phyloP scores from a whole-genome alignment of 2,888 invertebrate species.

The Hirtodrosophila cameraria region DNA sequence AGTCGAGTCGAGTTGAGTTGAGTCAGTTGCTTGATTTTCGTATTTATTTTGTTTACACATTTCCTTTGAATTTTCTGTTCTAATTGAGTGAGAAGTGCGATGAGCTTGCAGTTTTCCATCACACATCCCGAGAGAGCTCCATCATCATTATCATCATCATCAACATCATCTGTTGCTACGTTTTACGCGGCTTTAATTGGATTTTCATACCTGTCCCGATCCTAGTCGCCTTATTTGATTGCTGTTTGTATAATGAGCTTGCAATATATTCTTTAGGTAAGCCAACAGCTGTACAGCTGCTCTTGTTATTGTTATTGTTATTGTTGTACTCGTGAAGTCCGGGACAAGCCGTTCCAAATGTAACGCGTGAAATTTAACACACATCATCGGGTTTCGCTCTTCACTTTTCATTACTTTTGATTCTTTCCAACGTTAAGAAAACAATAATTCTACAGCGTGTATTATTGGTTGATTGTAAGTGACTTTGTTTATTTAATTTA shows the following conservation, averaged over 20 bases:
- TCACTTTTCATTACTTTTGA: conserved; percentile 10
- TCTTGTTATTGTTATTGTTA: conserved; percentile 44
- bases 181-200: conserved; percentile 75
- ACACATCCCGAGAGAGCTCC: conserved; percentile 38
- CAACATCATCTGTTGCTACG: conserved; percentile 55
- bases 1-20: conserved; percentile 12
- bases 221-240: conserved; percentile 63
- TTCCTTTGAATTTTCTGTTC: conserved; percentile 79
- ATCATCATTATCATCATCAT: conserved; percentile 40
- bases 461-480: conserved; percentile 43
- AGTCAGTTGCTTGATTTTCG: conserved; percentile 51
- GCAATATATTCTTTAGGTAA: conserved; percentile 68
- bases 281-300: conserved; percentile 51
- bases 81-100: conserved; percentile 77
- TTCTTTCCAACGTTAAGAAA: conserved; percentile 43
- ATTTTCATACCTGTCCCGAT: conserved; percentile 72
- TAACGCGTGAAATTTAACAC: conserved; percentile 76
- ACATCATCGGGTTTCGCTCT: conserved; percentile 59
- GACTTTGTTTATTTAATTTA: conserved; percentile 77
- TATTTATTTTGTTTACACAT: conserved; percentile 77
- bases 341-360: conserved; percentile 41
- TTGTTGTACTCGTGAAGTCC: conserved; percentile 1
- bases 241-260: conserved; percentile 79
- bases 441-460: conserved; percentile 49
- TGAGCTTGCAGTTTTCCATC: conserved; percentile 73